Evolutionary conservation across 2,113 vertebrate species (phyloP).

Genomic region (Amphiprion percula): DNA sequence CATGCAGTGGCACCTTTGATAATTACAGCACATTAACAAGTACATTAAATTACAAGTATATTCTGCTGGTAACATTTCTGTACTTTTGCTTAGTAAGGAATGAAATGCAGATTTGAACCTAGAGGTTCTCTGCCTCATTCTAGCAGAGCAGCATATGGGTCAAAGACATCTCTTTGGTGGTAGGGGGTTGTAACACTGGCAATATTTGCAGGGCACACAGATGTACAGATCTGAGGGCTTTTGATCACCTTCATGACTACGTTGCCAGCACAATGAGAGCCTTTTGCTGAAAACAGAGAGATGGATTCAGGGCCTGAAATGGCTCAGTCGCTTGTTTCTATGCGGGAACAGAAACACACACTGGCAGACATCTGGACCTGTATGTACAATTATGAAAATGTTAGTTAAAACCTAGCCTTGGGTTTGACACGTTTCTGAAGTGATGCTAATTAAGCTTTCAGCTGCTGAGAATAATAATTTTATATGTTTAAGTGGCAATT

Average conservation of each 20-base stretch:
- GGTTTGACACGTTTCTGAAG: slow-evolving; percentile 22
- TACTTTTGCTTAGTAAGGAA: too few relatives aligned
- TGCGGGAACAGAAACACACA: slow-evolving; percentile 16
- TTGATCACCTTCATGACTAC: slow-evolving; percentile 47
- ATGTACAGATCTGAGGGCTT: slow-evolving; percentile 43
- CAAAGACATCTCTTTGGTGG: slow-evolving; percentile 30
- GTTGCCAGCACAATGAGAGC: slow-evolving; percentile 25
- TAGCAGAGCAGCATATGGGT: slow-evolving; percentile 22
- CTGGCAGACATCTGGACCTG: slow-evolving; percentile 25
- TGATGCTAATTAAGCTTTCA: background rate
- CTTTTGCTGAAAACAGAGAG: slow-evolving; percentile 30
- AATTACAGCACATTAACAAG: too few relatives aligned
- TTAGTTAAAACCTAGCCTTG: slow-evolving; percentile 16
- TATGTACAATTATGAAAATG: slow-evolving; percentile 18
- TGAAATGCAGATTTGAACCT: background rate
- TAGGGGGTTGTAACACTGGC: slow-evolving; percentile 6
- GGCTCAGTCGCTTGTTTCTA: slow-evolving; percentile 23
- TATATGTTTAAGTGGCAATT: too few relatives aligned
- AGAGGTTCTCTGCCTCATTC: slow-evolving; percentile 49
- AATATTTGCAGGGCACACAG: slow-evolving; percentile 38
- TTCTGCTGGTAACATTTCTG: too few relatives aligned
- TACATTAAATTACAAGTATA: background rate
- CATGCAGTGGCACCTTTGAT: too few relatives aligned
- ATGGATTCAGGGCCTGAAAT: slow-evolving; percentile 35
- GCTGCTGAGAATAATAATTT: background rate